These are phyloP conservation scores for Rhombomys opimus DNA, from an alignment of 2,113 vertebrate genomes.

Conservation along the genomic window DNA sequence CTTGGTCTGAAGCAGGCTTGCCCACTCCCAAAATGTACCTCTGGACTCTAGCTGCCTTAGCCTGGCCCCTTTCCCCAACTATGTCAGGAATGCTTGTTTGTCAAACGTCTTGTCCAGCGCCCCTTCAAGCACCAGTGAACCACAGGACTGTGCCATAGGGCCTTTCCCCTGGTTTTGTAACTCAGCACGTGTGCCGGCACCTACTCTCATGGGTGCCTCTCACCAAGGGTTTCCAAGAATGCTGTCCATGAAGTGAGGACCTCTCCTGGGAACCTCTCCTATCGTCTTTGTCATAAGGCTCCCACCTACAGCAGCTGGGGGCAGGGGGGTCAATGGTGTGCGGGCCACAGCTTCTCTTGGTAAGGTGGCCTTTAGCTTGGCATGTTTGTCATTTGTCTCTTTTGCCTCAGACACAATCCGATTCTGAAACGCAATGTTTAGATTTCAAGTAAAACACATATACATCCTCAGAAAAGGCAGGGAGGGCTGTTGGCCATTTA, in stretches of 20 bases:
- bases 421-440: slow-evolving; percentile 36
- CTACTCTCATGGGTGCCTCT: slow-evolving; percentile 45
- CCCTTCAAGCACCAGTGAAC: background rate
- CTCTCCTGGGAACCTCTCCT: background rate
- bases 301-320: background rate
- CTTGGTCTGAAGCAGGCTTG: background rate
- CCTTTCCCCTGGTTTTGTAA: slow-evolving; percentile 61
- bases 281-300: background rate
- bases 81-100: slow-evolving; percentile 32
- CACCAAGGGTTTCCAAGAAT: slow-evolving; percentile 58
- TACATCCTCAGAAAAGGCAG: background rate
- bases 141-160: background rate
- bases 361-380: background rate
- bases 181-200: background rate
- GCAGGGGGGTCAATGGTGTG: background rate
- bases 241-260: background rate
- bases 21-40: background rate
- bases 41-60: background rate
- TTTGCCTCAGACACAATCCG: background rate
- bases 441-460: background rate
- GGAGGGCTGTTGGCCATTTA: background rate
- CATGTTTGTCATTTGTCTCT: background rate
- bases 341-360: background rate
- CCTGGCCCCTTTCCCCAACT: background rate
- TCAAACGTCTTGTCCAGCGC: slow-evolving; percentile 10